These are phyloP conservation scores for Montipora capricornis DNA, from an alignment of 64 coral and sea anemone species.

Conservation along the genomic window DNA sequence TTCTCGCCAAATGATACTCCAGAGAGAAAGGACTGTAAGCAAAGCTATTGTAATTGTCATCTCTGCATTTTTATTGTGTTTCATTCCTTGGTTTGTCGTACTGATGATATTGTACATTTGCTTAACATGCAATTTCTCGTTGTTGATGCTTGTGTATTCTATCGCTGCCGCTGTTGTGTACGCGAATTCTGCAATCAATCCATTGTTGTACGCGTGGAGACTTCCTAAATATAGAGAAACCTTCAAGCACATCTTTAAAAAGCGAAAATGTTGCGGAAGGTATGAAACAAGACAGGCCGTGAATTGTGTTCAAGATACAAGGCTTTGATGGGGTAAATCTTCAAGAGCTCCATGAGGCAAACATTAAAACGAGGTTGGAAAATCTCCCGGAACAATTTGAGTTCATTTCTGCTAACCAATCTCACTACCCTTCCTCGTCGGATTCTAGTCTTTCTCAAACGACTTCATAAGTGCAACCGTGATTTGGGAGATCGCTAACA, in stretches of 20 bases:
- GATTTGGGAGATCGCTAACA: too few species aligned
- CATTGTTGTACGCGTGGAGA: slow-evolving; percentile 43
- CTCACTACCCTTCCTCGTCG: too few species aligned
- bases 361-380: too few species aligned
- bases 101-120: neutral
- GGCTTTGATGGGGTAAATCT: neutral
- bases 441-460: too few species aligned
- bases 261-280: neutral
- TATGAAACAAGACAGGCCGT: neutral
- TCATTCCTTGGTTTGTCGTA: neutral
- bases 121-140: neutral
- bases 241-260: neutral
- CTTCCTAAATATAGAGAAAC: slow-evolving; percentile 55
- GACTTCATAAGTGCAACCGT: too few species aligned
- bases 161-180: neutral
- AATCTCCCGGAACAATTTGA: too few species aligned
- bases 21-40: slow-evolving; percentile 4
- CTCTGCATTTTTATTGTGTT: neutral
- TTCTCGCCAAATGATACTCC: neutral
- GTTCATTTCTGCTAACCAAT: too few species aligned
- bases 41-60: slow-evolving; percentile 12
- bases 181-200: slow-evolving; percentile 14
- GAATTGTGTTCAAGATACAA: neutral
- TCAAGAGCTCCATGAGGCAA: too few species aligned
- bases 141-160: neutral